Conservation (phyloP, 1,140 invertebrate species). For the Lucilia cuprina region DNA sequence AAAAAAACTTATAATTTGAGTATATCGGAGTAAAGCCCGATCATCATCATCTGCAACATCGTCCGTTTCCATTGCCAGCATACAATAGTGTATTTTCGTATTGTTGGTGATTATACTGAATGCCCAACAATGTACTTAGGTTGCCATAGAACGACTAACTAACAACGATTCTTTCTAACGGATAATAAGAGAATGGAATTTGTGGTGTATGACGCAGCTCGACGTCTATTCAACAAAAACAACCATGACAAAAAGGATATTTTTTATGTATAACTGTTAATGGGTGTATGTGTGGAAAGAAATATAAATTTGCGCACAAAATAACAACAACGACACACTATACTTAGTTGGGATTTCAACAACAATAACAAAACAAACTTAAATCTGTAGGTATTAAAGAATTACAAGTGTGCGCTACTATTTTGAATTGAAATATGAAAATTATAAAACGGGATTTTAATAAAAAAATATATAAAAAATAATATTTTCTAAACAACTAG, state of each 20-base stretch:
- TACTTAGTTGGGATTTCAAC: not conserved
- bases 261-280: not conserved
- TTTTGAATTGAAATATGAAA: not conserved
- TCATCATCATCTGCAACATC: not conserved
- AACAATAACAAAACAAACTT: not conserved
- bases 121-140: not conserved
- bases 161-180: slow-evolving; percentile 14
- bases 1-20: too few relatives aligned
- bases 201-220: slow-evolving; percentile 27
- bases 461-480: too few relatives aligned
- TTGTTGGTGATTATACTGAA: not conserved
- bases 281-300: not conserved
- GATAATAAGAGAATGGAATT: slow-evolving; percentile 1
- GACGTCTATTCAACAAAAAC: not conserved
- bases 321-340: slow-evolving; percentile 9
- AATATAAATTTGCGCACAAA: slow-evolving; percentile 16
- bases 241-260: not conserved
- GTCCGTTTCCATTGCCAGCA: not conserved
- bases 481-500: too few relatives aligned
- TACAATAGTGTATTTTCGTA: not conserved
- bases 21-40: not conserved
- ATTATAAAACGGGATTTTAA: too few relatives aligned
- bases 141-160: not conserved
- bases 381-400: not conserved
- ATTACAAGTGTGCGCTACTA: not conserved